Percentiles rank a stretch among this genome's conserved stretches.
phyloP scores from a whole-genome alignment of 2,888 invertebrate genomes.

The Nesidiocoris tenuis region DNA sequence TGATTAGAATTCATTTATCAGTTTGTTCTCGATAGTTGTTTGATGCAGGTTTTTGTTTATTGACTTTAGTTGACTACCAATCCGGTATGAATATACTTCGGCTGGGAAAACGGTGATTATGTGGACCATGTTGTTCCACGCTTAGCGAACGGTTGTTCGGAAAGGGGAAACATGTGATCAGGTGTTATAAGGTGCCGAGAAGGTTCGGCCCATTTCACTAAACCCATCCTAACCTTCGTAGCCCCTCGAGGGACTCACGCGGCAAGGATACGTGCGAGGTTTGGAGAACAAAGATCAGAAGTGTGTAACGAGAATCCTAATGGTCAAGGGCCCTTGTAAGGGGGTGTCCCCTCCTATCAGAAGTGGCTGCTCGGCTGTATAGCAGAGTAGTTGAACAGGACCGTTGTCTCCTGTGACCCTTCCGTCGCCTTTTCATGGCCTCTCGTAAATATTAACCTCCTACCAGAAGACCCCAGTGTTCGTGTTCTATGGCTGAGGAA shows the following conservation, averaged over 20 bases:
- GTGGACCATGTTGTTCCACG: too few species aligned
- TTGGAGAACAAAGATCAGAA: constrained; percentile 34
- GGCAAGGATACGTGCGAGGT: constrained; percentile 16
- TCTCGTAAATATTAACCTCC: constrained; percentile 42
- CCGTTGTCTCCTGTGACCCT: constrained; percentile 5
- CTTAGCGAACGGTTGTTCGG: background rate
- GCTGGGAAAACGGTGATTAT: too few species aligned
- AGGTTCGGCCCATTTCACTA: background rate
- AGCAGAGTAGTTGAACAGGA: background rate
- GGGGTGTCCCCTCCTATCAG: background rate
- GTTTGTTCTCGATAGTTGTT: too few species aligned
- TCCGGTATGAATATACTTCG: too few species aligned
- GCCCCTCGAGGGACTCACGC: background rate
- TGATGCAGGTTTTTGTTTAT: too few species aligned
- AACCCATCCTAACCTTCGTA: background rate
- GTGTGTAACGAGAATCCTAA: constrained; percentile 44
- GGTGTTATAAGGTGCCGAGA: background rate
- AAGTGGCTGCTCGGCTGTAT: background rate
- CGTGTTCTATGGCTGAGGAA: background rate
- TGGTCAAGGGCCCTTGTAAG: constrained; percentile 25
- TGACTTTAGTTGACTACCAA: too few species aligned
- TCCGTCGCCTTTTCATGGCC: constrained; percentile 30
- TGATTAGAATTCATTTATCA: too few species aligned
- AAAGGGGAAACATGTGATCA: background rate
- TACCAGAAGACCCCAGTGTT: constrained; percentile 8